Evolutionary conservation across 2,888 invertebrate species (phyloP), one percentile per base, ranked within the genome.

Genomic region (Oligia fasciuncula): DNA sequence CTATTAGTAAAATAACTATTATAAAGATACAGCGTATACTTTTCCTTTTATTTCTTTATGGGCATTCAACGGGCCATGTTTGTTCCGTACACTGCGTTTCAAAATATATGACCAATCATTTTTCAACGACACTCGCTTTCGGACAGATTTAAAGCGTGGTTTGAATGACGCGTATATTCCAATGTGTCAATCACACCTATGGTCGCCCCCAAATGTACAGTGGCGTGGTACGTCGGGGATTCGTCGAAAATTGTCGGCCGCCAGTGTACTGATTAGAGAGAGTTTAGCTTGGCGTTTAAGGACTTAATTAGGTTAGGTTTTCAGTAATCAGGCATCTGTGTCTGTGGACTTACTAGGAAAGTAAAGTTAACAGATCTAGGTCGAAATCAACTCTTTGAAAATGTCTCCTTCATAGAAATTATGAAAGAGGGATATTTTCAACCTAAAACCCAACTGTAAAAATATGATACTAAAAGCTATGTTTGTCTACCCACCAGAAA

Each of bases 161-260:
- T 92, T 92, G 94, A 92, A 88, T 93, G 93, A 93, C 92, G 90
- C 89, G 89, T 92, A 91, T 92, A n/a, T 92, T 93, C 92, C 91
- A 93, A 94, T 94, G 92, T 93, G 95, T 94, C 94, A 93, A 93
- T 95, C 93, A 91, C 90, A 93, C 89, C 92, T 91, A 87, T 91
- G 91, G 90, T 87, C 90, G 89, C 90, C 87, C 90, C 85, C 90
- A 92, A 94, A 93, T 93, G 94, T 94, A 93, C 93, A 92, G 89
- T 88, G 91, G 89, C 88, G 88, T 87, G 89, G 72, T 49, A 89
- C 90, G 85, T 88, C 82, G 62, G 79, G 79, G 62, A 77, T 80
- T 82, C 80, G 63, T 73, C 73, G 70, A 80, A 85, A 80, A 79
- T 81, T 81, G 63, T 85, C 71, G 57, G 43, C 73, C n/a, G 67